These are phyloP conservation scores for Oligia latruncula DNA, from an alignment of 2,888 invertebrate species.

Conservation along the genomic window DNA sequence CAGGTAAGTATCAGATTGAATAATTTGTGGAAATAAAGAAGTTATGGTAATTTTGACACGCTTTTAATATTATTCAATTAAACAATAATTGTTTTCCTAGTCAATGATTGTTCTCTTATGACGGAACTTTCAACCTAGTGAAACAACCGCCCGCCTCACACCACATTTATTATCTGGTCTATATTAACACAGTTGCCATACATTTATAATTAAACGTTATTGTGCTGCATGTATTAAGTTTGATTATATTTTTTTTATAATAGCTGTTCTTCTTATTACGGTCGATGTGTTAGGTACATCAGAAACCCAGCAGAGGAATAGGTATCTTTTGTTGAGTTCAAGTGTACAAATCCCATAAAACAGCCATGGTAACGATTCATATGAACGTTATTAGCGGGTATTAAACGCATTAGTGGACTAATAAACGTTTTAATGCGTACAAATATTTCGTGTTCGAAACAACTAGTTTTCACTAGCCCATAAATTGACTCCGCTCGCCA, in stretches of 20 bases:
- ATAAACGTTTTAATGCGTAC: slow-evolving; percentile 20
- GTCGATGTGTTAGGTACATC: slow-evolving; percentile 29
- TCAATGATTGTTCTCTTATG: neutral
- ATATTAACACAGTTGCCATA: slow-evolving; percentile 49
- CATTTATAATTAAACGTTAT: slow-evolving; percentile 35
- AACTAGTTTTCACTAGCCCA: slow-evolving; percentile 70
- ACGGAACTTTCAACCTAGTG: neutral
- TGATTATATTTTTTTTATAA: slow-evolving; percentile 40
- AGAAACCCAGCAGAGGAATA: neutral
- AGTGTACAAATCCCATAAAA: neutral
- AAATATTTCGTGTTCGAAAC: slow-evolving; percentile 34
- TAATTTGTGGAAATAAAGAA: neutral
- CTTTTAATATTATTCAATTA: neutral
- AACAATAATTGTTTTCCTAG: neutral
- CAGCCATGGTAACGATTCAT: neutral
- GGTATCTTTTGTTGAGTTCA: neutral
- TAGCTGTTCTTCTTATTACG: slow-evolving; percentile 11
- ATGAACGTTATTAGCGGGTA: slow-evolving; percentile 7
- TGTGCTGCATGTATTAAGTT: slow-evolving; percentile 33
- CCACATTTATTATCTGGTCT: slow-evolving; percentile 16
- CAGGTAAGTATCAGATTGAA: neutral
- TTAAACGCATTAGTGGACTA: slow-evolving; percentile 10
- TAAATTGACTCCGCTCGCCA: slow-evolving; percentile 79
- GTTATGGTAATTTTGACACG: neutral
- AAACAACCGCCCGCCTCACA: neutral